Evolutionary conservation across 1,140 invertebrate genomes (phyloP).

Genomic region (Eurosta solidaginis): DNA sequence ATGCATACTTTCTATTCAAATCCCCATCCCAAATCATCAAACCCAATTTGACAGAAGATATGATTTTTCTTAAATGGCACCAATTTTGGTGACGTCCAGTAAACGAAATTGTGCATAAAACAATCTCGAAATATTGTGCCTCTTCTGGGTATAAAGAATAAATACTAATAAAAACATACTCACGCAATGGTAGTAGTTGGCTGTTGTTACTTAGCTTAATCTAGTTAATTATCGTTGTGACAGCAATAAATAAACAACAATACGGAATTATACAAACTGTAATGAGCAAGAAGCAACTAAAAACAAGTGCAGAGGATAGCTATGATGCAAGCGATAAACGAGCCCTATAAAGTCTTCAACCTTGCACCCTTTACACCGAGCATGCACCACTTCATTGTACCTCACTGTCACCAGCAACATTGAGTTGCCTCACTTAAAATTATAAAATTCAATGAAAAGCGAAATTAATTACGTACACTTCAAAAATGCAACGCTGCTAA

Average conservation of each 20-base stretch:
- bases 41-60: too few species aligned
- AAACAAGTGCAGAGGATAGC: background rate
- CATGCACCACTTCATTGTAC: too few species aligned
- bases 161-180: background rate
- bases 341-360: too few species aligned
- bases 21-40: too few species aligned
- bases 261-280: background rate
- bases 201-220: background rate
- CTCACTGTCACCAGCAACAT: too few species aligned
- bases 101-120: too few species aligned
- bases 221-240: constrained; percentile 20
- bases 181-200: background rate
- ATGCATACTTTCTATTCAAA: too few species aligned
- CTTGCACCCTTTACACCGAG: too few species aligned
- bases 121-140: too few species aligned
- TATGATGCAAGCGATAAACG: background rate
- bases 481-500: constrained; percentile 23
- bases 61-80: too few species aligned
- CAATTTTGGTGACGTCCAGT: too few species aligned
- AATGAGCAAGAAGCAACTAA: background rate
- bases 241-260: constrained; percentile 10
- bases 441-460: constrained; percentile 19
- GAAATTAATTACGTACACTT: constrained; percentile 7
- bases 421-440: background rate
- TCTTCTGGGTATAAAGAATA: background rate